Evolutionary conservation across 2,888 invertebrate genomes (phyloP).

Genomic region (Holacanthella duospinosa): DNA sequence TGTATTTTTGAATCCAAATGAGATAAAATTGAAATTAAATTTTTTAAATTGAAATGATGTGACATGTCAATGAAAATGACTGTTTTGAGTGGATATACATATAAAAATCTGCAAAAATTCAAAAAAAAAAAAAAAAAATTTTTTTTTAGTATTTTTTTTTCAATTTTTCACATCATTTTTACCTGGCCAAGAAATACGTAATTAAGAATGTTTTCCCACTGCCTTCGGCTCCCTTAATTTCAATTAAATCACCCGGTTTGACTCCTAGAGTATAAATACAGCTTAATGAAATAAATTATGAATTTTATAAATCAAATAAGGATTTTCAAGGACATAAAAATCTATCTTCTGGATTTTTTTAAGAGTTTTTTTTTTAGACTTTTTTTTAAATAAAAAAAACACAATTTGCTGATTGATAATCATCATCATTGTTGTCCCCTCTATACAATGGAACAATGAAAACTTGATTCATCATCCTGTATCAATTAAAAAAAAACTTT

Average conservation of each 20-base stretch:
- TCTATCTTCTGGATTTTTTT: no score
- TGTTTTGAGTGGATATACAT: slow-evolving; percentile 18
- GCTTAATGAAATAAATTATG: not conserved
- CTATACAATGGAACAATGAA: no score
- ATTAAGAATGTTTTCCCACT: slow-evolving; percentile 30
- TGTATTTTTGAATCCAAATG: slow-evolving; percentile 12
- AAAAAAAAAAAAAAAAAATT: not conserved
- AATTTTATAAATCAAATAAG: not conserved
- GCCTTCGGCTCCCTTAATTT: slow-evolving; percentile 24
- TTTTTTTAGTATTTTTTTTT: not conserved
- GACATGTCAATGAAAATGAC: slow-evolving; percentile 29
- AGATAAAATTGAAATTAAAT: slow-evolving; percentile 17
- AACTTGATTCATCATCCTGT: no score
- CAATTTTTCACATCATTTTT: slow-evolving; percentile 1
- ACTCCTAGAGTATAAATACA: slow-evolving; percentile 30
- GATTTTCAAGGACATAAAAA: not conserved
- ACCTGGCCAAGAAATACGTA: slow-evolving; percentile 32
- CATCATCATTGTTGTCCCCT: no score
- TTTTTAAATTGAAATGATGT: slow-evolving; percentile 23
- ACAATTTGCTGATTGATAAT: no score
- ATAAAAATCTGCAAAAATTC: slow-evolving; percentile 17
- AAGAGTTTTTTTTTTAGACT: no score
- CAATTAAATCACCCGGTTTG: slow-evolving; percentile 23
- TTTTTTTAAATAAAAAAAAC: no score
- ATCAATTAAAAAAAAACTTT: no score